phyloP scores from a whole-genome alignment of 2,113 vertebrate genomes.

The Sylvietta virens region DNA sequence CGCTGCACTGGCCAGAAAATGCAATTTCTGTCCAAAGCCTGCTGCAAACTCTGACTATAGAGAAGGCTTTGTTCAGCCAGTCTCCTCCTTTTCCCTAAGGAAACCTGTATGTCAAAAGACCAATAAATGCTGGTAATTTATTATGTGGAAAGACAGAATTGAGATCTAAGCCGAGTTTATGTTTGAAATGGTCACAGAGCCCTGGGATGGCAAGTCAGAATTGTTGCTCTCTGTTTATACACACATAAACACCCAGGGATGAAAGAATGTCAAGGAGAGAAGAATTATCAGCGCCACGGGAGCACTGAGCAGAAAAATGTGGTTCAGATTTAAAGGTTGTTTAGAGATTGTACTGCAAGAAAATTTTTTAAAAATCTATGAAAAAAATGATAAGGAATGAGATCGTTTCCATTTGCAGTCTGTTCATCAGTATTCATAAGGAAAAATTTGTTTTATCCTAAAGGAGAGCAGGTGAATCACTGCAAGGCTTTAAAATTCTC shows the following conservation, averaged over 20 bases:
- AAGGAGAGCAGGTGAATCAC: background rate
- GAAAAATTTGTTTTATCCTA: background rate
- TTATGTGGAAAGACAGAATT: background rate
- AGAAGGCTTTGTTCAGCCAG: constrained; percentile 20
- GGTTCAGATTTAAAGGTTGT: background rate
- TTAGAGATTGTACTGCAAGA: background rate
- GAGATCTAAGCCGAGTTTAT: background rate
- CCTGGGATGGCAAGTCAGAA: background rate
- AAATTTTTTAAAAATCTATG: background rate
- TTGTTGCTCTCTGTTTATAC: background rate
- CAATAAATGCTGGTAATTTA: constrained; percentile 27
- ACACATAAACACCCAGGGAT: background rate
- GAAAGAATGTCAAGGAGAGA: background rate
- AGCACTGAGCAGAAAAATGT: background rate
- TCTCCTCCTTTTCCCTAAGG: background rate
- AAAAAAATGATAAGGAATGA: background rate
- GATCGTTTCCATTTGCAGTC: background rate
- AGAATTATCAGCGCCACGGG: background rate
- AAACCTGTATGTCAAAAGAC: background rate
- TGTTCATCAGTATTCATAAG: background rate
- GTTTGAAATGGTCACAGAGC: background rate
- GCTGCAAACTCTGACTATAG: background rate
- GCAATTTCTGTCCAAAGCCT: background rate
- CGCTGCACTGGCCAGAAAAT: background rate
- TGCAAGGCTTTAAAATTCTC: background rate